Evolutionary conservation across 2,113 vertebrate genomes (phyloP).

Genomic region (Caretta caretta): DNA sequence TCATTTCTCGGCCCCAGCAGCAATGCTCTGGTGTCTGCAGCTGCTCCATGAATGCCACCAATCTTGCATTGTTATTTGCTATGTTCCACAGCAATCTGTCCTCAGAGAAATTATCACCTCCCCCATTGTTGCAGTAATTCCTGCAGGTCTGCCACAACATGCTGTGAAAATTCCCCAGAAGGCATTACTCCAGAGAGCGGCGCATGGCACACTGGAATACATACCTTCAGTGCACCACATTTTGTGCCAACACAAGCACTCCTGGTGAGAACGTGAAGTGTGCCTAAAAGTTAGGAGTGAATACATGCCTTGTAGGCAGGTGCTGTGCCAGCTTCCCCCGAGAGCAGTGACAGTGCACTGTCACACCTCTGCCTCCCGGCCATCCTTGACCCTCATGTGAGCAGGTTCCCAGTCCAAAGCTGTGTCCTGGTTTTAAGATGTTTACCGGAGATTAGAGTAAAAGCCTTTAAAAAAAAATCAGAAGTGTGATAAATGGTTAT

Average conservation of each 20-base stretch:
- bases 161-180: background rate
- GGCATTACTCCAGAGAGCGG: background rate
- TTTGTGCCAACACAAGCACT: background rate
- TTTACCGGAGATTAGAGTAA: background rate
- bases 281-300: background rate
- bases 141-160: background rate
- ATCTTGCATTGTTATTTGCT: background rate
- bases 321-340: background rate
- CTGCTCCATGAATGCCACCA: background rate
- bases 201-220: background rate
- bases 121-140: background rate
- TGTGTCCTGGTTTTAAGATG: background rate
- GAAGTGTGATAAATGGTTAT: slow-evolving; percentile 51
- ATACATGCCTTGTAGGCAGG: background rate
- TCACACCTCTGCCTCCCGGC: background rate
- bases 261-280: background rate
- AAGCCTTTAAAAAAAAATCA: slow-evolving; percentile 31
- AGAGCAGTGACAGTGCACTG: background rate
- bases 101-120: background rate
- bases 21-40: background rate
- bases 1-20: background rate
- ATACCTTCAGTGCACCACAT: background rate
- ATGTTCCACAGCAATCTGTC: background rate
- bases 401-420: background rate
- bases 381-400: background rate